phyloP scores from a whole-genome alignment of 2,888 invertebrate species.

The Cosmopolites sordidus region DNA sequence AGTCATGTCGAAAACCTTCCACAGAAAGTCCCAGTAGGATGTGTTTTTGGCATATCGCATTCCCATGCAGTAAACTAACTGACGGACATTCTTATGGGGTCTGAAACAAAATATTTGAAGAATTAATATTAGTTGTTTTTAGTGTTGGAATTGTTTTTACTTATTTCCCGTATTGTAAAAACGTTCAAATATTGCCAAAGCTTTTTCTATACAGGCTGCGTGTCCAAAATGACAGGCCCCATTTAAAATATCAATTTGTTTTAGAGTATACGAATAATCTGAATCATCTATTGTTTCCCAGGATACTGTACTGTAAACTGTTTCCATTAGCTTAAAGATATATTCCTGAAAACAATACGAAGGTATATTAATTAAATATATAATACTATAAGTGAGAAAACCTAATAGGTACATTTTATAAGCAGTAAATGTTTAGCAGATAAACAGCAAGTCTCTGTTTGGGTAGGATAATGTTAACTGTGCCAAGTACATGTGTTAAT shows the following conservation, averaged over 20 bases:
- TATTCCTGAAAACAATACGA: too few relatives aligned
- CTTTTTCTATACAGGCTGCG: constrained; percentile 53
- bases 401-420: too few relatives aligned
- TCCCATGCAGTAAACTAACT: constrained; percentile 18
- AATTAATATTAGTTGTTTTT: too few relatives aligned
- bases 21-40: constrained; percentile 13
- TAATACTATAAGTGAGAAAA: too few relatives aligned
- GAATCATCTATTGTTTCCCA: constrained; percentile 25
- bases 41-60: constrained; percentile 7
- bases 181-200: constrained; percentile 30
- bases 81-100: constrained; percentile 18
- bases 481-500: too few relatives aligned
- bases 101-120: constrained; percentile 4
- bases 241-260: constrained; percentile 55
- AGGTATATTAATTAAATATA: too few relatives aligned
- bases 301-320: constrained; percentile 18
- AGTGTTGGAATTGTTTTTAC: background rate
- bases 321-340: constrained; percentile 13
- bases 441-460: too few relatives aligned
- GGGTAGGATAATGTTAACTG: too few relatives aligned
- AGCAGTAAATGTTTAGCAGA: too few relatives aligned
- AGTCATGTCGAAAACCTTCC: constrained; percentile 7
- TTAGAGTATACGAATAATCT: constrained; percentile 53
- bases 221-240: constrained; percentile 62
- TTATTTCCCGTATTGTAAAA: constrained; percentile 9